Evolutionary conservation across 2,797 vertebrate species (phyloP).

Genomic region (Lacerta bilineata): DNA sequence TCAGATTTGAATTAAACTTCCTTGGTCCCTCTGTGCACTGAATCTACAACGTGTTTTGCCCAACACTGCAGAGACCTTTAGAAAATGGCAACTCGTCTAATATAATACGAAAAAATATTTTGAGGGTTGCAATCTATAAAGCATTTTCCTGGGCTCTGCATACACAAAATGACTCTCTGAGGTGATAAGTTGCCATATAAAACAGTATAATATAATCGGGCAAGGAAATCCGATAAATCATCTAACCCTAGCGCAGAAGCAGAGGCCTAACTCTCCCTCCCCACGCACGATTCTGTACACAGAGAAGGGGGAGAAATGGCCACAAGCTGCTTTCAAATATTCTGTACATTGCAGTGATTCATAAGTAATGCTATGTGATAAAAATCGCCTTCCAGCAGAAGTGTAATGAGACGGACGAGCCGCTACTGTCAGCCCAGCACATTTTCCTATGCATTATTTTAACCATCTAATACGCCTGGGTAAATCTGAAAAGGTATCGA

Average conservation of each 20-base stretch:
- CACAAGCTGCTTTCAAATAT: conserved; percentile 31
- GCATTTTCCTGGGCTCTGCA: not conserved
- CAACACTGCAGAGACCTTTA: not conserved
- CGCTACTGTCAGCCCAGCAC: conserved; percentile 27
- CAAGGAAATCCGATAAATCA: conserved; percentile 26
- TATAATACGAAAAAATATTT: not conserved
- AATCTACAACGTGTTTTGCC: not conserved
- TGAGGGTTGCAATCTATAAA: conserved; percentile 1
- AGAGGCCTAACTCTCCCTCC: not conserved
- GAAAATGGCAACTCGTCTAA: not conserved
- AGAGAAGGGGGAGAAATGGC: conserved; percentile 36
- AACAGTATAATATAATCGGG: not conserved
- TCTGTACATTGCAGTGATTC: conserved; percentile 10
- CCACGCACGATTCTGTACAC: not conserved
- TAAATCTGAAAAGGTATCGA: conserved; percentile 33
- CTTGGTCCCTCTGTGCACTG: not conserved
- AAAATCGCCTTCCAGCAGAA: conserved; percentile 16
- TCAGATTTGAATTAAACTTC: conserved; percentile 6
- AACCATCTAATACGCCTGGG: conserved; percentile 21
- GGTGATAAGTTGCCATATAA: conserved; percentile 16
- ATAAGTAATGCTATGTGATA: conserved; percentile 32
- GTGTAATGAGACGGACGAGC: conserved; percentile 35
- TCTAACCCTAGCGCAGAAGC: not conserved
- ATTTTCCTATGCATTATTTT: conserved; percentile 48
- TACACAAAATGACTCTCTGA: not conserved